phyloP scores from a whole-genome alignment of 2,113 vertebrate genomes.

The Pavo muticus region DNA sequence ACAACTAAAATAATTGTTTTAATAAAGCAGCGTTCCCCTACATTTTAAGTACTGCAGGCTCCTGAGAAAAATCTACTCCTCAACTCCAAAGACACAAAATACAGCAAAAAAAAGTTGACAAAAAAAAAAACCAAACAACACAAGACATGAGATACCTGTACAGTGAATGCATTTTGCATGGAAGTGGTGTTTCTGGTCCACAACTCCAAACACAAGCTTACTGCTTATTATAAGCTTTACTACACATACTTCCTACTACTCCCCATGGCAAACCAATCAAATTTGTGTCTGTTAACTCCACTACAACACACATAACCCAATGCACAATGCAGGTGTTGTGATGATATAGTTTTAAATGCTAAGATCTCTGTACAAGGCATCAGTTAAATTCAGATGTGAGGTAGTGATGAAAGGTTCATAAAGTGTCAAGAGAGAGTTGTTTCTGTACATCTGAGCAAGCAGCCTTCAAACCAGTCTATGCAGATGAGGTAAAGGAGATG shows the following conservation, averaged over 20 bases:
- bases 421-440: background rate
- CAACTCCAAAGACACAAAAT: background rate
- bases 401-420: background rate
- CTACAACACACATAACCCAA: background rate
- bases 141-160: background rate
- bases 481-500: background rate
- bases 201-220: background rate
- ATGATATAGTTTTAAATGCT: background rate
- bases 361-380: background rate
- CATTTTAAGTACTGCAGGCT: background rate
- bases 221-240: background rate
- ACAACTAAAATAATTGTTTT: conserved; percentile 41
- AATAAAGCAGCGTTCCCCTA: background rate
- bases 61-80: background rate
- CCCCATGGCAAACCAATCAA: background rate
- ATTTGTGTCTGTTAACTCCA: background rate
- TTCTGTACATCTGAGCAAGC: background rate
- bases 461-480: background rate
- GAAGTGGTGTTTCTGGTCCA: background rate
- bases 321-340: background rate
- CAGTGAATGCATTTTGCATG: background rate
- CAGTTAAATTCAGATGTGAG: background rate
- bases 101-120: background rate
- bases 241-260: background rate
- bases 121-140: background rate